A percentile compares a stretch with the other conserved stretches of the same genome.
Evolutionary conservation across 1,140 invertebrate species (phyloP).

Genomic region (Bombus pyrosoma): DNA sequence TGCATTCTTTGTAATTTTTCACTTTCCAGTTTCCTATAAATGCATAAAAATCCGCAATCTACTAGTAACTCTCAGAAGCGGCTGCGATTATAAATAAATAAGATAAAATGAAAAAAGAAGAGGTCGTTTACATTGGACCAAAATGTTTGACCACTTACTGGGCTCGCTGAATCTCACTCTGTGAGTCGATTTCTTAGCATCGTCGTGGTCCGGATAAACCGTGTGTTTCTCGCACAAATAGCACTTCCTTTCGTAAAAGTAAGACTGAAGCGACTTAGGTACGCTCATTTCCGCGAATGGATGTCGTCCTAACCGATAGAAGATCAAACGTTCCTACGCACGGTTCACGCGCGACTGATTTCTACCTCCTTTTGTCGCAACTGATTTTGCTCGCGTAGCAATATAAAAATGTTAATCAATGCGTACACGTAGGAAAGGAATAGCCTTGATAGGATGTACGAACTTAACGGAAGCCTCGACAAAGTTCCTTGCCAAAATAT

Average conservation of each 20-base stretch:
- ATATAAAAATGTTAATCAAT: slow-evolving; percentile 51
- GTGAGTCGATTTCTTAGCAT: not conserved
- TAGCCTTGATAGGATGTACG: slow-evolving; percentile 25
- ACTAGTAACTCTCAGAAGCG: no score
- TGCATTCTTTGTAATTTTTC: no score
- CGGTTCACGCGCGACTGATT: slow-evolving; percentile 24
- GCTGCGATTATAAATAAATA: no score
- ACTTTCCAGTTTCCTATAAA: no score
- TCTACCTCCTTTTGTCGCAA: not conserved
- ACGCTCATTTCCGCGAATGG: not conserved
- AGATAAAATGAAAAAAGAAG: no score
- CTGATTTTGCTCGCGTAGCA: slow-evolving; percentile 15
- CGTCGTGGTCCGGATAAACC: not conserved
- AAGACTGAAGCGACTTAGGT: not conserved
- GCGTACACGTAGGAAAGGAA: slow-evolving; percentile 32
- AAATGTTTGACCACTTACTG: slow-evolving; percentile 18
- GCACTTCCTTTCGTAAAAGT: slow-evolving; percentile 43
- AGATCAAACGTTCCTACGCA: not conserved
- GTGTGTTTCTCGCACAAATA: slow-evolving; percentile 31
- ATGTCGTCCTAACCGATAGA: not conserved
- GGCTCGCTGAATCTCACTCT: slow-evolving; percentile 33
- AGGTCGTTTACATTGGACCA: not conserved
- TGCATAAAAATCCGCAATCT: no score
- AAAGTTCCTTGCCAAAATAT: slow-evolving; percentile 30
- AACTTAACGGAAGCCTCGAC: not conserved